Percentiles rank a stretch among this genome's conserved stretches.
These are phyloP conservation scores for Eristalinus sepulchralis DNA, from an alignment of 2,888 invertebrate species.

Conservation along the genomic window DNA sequence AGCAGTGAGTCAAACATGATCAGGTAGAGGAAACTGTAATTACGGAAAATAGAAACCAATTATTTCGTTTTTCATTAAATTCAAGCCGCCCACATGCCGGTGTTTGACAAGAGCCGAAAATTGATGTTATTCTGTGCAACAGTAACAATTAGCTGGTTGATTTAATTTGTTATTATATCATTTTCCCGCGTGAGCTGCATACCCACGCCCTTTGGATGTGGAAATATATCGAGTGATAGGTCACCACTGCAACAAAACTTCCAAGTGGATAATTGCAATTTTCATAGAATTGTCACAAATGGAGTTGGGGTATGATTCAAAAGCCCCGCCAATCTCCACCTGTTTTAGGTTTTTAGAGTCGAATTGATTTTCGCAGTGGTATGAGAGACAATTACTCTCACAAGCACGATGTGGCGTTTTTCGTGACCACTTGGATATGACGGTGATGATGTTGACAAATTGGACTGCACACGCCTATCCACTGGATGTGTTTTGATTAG, in stretches of 20 bases:
- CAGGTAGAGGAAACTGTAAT: neutral
- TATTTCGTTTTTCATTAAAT: constrained; percentile 14
- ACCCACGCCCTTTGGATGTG: neutral
- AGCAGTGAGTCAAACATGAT: neutral
- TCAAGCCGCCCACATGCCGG: neutral
- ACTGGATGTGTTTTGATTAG: neutral
- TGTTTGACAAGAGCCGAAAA: constrained; percentile 12
- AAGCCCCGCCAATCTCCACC: neutral
- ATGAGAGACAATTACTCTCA: neutral
- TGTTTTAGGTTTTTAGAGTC: constrained; percentile 7
- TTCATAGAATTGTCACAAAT: constrained; percentile 30
- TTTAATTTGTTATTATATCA: constrained; percentile 35
- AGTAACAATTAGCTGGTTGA: constrained; percentile 27
- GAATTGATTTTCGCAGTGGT: constrained; percentile 32
- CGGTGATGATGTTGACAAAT: neutral
- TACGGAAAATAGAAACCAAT: neutral
- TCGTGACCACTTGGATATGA: neutral
- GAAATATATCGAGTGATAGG: constrained; percentile 1
- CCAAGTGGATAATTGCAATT: constrained; percentile 12
- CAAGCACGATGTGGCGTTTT: neutral
- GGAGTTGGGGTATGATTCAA: neutral
- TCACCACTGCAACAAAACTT: constrained; percentile 22
- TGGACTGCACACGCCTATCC: neutral
- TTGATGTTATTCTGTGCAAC: constrained; percentile 18
- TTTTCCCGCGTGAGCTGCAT: neutral